A percentile compares a stretch with the other conserved stretches of the same genome.
These are phyloP conservation scores for Phrynocephalus guinanensis DNA, from an alignment of 2,797 vertebrate species.

Conservation along the genomic window DNA sequence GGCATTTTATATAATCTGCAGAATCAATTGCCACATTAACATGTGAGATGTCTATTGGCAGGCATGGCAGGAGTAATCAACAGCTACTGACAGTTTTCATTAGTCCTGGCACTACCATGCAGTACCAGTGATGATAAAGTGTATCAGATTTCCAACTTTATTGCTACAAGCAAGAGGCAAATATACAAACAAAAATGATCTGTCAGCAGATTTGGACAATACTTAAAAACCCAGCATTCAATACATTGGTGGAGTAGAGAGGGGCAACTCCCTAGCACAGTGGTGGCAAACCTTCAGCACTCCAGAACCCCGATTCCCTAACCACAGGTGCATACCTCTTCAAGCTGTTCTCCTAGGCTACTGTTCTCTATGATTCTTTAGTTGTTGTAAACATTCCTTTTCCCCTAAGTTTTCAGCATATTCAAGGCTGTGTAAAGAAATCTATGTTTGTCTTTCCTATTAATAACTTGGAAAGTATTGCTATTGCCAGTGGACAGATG, in stretches of 20 bases:
- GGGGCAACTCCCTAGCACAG: no score
- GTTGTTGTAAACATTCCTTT: not conserved
- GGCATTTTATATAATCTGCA: not conserved
- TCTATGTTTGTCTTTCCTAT: no score
- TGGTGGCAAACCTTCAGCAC: no score
- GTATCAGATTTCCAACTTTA: slow-evolving; percentile 12
- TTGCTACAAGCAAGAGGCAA: not conserved
- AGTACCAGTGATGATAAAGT: not conserved
- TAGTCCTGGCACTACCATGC: slow-evolving; percentile 10
- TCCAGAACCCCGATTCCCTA: not conserved
- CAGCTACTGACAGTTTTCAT: slow-evolving; percentile 25
- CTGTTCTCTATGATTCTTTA: not conserved
- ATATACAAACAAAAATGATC: not conserved
- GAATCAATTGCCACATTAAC: slow-evolving; percentile 23
- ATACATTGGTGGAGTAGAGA: not conserved
- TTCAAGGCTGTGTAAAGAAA: not conserved
- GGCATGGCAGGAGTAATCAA: slow-evolving; percentile 6
- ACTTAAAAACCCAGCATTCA: no score
- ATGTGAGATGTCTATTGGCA: slow-evolving; percentile 23
- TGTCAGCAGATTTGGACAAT: not conserved
- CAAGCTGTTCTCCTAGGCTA: not conserved
- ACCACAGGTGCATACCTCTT: not conserved
- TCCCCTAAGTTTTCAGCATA: no score
- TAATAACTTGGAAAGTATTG: no score
- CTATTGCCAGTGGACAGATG: no score